Evolutionary conservation across 2,888 invertebrate genomes (phyloP).

Genomic region (Polyploca ridens): DNA sequence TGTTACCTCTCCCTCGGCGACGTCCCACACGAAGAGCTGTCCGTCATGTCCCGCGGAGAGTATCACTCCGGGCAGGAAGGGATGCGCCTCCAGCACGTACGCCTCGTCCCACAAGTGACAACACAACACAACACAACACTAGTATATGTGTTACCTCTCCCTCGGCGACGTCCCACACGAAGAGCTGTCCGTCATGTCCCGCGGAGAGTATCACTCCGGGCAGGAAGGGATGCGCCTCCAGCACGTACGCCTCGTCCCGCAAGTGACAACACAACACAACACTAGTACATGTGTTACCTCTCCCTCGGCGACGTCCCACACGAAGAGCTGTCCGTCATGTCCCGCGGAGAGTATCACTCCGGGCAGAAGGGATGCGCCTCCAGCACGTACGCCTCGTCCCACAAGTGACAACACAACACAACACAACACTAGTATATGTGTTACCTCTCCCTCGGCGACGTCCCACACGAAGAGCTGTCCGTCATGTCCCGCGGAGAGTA

Average conservation of each 20-base stretch:
- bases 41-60: conserved; percentile 99
- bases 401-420: too few species aligned
- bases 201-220: conserved; percentile 94
- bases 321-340: conserved; percentile 96
- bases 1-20: conserved; percentile 53
- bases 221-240: conserved; percentile 96
- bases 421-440: background rate
- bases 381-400: conserved; percentile 96
- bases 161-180: conserved; percentile 90
- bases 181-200: conserved; percentile 97
- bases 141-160: conserved; percentile 33
- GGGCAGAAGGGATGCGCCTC: conserved; percentile 95
- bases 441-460: conserved; percentile 65
- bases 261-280: background rate
- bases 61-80: conserved; percentile 91
- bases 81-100: conserved; percentile 97
- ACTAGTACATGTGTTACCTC: conserved; percentile 28
- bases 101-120: conserved; percentile 88
- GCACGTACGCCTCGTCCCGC: conserved; percentile 95
- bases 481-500: conserved; percentile 98
- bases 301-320: conserved; percentile 88
- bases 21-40: conserved; percentile 93
- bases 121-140: background rate
- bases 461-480: conserved; percentile 96
- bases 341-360: conserved; percentile 96